Base-by-base conservation (phyloP, 2,797 vertebrate genomes). In the Prunella strophiata region DNA sequence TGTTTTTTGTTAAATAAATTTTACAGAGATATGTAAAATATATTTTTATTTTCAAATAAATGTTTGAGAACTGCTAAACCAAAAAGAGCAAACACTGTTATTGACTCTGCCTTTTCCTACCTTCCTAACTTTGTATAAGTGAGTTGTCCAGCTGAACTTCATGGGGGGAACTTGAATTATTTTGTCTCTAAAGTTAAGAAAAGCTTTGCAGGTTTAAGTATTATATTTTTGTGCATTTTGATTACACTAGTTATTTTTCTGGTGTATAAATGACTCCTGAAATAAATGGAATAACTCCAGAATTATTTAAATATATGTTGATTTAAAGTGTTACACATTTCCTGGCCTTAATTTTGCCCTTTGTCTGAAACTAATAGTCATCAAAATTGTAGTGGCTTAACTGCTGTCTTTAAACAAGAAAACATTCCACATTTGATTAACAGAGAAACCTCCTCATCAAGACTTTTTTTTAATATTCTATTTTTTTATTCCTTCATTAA, bases 291-390 rank as follows among this genome's bases (percentile, higher is more conserved):
- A 87, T 95, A 89, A n/a, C 42, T 91, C 72, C 51, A 85, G 59
- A 94, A 91, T 91, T 91, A 89, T 94, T 93, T 88, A 95, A 96
- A 94, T 95, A 93, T 92, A 93, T 94, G 94, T 92, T 94, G 92
- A 93, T 96, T 95, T 94, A 87, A 93, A 88, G 71, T 91, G 73
- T 47, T 54, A 89, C 81, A 84, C 85, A 70, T 91, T 94, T 90
- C 51, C 70, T 92, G 85, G 68, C 85, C 85, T 96, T 91, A 93
- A 94, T 96, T 92, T 91, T 93, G 75, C 84, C 80, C 63, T 93
- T 97, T 93, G 57, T 93, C 75, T 89, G 80, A 95, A 96, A 95
- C 80, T 90, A 97, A 96, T 94, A 96, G 94, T 95, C 79, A 88
- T 80, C 77, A 80, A 95, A 97, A 97, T 93, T 89, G 94, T 89